Conservation (phyloP, 2,888 invertebrate species). For the Dynastes grantii region DNA sequence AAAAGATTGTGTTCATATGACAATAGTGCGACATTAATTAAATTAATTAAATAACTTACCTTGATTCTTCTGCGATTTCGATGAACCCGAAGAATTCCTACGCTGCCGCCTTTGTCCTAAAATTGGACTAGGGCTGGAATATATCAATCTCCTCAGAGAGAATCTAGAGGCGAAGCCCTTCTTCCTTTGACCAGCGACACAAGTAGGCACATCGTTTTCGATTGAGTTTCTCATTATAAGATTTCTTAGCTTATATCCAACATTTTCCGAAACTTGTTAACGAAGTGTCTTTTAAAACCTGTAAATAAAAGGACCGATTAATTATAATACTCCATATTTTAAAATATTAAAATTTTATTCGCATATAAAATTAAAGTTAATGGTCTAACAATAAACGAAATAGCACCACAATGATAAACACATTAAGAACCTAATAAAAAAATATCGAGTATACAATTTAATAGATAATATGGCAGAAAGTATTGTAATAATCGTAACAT, state of each 20-base stretch:
- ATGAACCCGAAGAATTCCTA: constrained; percentile 62
- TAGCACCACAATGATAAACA: too few relatives aligned
- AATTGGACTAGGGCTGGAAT: constrained; percentile 82
- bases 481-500: too few relatives aligned
- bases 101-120: constrained; percentile 76
- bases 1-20: too few relatives aligned
- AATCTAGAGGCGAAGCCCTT: constrained; percentile 73
- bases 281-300: constrained; percentile 19
- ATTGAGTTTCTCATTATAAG: constrained; percentile 59
- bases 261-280: constrained; percentile 9
- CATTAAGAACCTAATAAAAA: too few relatives aligned
- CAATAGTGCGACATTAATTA: too few relatives aligned
- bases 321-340: too few relatives aligned
- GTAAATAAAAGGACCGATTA: constrained; percentile 1
- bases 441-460: too few relatives aligned
- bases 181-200: constrained; percentile 67
- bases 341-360: too few relatives aligned
- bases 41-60: constrained; percentile 48
- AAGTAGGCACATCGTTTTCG: constrained; percentile 62
- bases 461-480: too few relatives aligned
- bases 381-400: too few relatives aligned
- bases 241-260: constrained; percentile 20
- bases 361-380: too few relatives aligned
- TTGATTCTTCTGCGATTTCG: constrained; percentile 60
- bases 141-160: constrained; percentile 80